Conservation (phyloP, 2,888 invertebrate species). For the Phaonia tiefii region DNA sequence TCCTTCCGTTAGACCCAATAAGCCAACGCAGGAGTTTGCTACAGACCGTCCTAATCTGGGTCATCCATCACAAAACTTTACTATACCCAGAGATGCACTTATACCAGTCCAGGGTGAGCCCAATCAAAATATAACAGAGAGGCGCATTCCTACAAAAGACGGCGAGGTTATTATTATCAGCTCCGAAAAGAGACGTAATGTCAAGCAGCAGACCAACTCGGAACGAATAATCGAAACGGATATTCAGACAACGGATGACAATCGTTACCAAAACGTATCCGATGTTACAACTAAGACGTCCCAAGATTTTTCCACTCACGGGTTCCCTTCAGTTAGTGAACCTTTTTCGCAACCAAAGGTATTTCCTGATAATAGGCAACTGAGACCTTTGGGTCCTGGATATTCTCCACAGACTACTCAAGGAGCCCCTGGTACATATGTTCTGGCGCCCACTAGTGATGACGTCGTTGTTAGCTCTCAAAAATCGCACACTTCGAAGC, state of each 20-base stretch:
- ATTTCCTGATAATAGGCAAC: slow-evolving; percentile 46
- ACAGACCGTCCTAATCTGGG: slow-evolving; percentile 66
- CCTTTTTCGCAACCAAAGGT: slow-evolving; percentile 40
- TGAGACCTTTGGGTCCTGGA: slow-evolving; percentile 43
- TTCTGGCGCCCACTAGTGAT: slow-evolving; percentile 58
- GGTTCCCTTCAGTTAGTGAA: slow-evolving; percentile 68
- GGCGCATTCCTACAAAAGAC: slow-evolving; percentile 63
- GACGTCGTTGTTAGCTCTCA: slow-evolving; percentile 73
- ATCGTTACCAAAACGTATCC: slow-evolving; percentile 41
- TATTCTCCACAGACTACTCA: slow-evolving; percentile 26
- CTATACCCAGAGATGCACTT: slow-evolving; percentile 35
- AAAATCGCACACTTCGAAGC: slow-evolving; percentile 73
- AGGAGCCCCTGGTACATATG: background rate
- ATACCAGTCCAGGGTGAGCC: slow-evolving; percentile 36
- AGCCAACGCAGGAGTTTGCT: slow-evolving; percentile 74
- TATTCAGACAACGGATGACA: slow-evolving; percentile 67
- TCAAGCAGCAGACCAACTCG: slow-evolving; percentile 72
- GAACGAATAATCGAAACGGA: slow-evolving; percentile 74
- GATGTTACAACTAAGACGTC: slow-evolving; percentile 30
- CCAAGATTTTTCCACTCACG: slow-evolving; percentile 68
- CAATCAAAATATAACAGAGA: slow-evolving; percentile 50
- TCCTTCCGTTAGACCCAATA: slow-evolving; percentile 73
- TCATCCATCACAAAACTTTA: slow-evolving; percentile 1
- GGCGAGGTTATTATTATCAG: slow-evolving; percentile 73
- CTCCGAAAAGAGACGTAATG: slow-evolving; percentile 73